phyloP scores from a whole-genome alignment of 2,888 invertebrate genomes.

The Bombyx huttoni region DNA sequence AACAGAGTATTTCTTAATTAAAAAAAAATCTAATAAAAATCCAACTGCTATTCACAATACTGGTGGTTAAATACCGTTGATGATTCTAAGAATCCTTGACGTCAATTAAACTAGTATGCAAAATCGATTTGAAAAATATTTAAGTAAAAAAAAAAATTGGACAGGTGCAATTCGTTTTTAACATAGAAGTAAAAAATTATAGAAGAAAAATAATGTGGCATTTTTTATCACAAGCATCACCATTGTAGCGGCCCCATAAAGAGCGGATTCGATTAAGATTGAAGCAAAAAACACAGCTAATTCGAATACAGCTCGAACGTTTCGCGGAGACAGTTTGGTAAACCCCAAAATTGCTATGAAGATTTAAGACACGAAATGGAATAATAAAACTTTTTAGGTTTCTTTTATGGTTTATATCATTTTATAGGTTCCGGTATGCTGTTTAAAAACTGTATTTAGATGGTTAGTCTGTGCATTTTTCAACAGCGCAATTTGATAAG shows the following conservation, averaged over 20 bases:
- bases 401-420: background rate
- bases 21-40: background rate
- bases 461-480: too few species aligned
- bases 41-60: background rate
- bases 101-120: background rate
- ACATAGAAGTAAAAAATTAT: too few species aligned
- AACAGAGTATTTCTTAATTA: too few species aligned
- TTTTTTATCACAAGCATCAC: background rate
- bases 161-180: too few species aligned
- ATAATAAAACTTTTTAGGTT: background rate
- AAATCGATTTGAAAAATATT: background rate
- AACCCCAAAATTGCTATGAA: slow-evolving; percentile 10
- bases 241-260: background rate
- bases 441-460: too few species aligned
- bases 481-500: too few species aligned
- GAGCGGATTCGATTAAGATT: background rate
- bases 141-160: background rate
- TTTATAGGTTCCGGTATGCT: too few species aligned
- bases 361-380: background rate
- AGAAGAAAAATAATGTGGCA: background rate
- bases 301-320: slow-evolving; percentile 1
- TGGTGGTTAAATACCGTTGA: background rate
- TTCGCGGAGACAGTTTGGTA: slow-evolving; percentile 12
- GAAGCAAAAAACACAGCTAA: slow-evolving; percentile 13
- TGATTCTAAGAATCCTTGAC: background rate